phyloP scores from a whole-genome alignment of 2,113 vertebrate genomes.

The Petrocephalus zakoni region DNA sequence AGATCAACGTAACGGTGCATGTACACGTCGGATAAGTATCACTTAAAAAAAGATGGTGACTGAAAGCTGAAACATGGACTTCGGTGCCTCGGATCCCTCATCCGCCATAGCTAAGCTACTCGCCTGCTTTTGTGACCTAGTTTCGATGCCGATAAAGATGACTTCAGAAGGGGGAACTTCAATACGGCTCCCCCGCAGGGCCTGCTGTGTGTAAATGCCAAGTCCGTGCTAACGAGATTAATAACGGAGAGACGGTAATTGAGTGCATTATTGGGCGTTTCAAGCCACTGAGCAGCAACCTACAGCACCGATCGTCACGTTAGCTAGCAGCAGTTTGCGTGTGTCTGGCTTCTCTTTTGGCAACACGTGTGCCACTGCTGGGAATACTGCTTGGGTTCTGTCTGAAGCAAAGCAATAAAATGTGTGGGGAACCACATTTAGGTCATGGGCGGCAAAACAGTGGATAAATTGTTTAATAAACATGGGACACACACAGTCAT shows the following conservation, averaged over 20 bases:
- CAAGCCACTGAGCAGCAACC: conserved; percentile 15
- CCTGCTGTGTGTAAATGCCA: conserved; percentile 35
- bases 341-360: neutral
- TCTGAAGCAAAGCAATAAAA: neutral
- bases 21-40: conserved; percentile 22
- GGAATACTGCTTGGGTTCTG: neutral
- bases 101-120: conserved; percentile 37
- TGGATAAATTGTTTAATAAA: conserved; percentile 13
- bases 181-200: conserved; percentile 16
- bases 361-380: neutral
- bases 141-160: conserved; percentile 57
- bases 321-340: conserved; percentile 31
- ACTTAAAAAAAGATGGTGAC: conserved; percentile 46
- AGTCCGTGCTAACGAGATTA: conserved; percentile 45
- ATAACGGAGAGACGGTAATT: conserved; percentile 50
- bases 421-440: neutral
- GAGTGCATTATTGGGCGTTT: conserved; percentile 41
- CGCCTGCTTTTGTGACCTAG: conserved; percentile 56
- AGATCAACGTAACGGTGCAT: neutral
- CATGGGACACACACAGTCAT: neutral
- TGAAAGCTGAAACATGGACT: conserved; percentile 33
- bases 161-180: conserved; percentile 44
- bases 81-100: conserved; percentile 35
- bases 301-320: conserved; percentile 19
- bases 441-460: neutral